phyloP scores from a whole-genome alignment of 1,140 invertebrate genomes.

The Zaprionus africanus region DNA sequence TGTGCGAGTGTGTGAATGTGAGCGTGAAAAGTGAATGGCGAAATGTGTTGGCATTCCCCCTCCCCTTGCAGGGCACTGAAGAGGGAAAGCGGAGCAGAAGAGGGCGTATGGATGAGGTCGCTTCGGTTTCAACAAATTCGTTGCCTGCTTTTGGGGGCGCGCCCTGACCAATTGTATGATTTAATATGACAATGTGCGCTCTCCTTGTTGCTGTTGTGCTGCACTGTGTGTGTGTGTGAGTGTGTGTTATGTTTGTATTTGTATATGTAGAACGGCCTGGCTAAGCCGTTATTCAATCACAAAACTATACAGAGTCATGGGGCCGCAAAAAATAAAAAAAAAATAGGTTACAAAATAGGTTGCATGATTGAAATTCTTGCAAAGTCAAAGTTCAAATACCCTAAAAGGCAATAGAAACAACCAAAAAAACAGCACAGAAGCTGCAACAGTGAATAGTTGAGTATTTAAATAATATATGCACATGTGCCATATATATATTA shows the following conservation, averaged over 20 bases:
- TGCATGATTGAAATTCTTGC: not conserved
- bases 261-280: conserved; percentile 40
- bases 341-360: conserved; percentile 30
- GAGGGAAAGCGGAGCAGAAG: not conserved
- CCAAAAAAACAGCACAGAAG: not conserved
- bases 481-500: not conserved
- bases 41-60: conserved; percentile 66
- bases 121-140: conserved; percentile 47
- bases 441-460: not conserved
- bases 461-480: not conserved
- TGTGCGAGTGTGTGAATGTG: conserved; percentile 52
- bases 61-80: not conserved
- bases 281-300: conserved; percentile 74
- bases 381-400: conserved; percentile 23
- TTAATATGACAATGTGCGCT: conserved; percentile 68
- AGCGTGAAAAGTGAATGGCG: conserved; percentile 76
- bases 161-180: conserved; percentile 73
- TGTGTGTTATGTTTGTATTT: conserved; percentile 39
- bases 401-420: conserved; percentile 16
- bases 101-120: conserved; percentile 9
- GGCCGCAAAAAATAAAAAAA: conserved; percentile 14
- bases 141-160: conserved; percentile 51
- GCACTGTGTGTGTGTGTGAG: conserved; percentile 7
- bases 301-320: conserved; percentile 59
- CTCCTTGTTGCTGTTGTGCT: not conserved